Conservation (phyloP, 2,113 vertebrate genomes). For the Caranx ignobilis region DNA sequence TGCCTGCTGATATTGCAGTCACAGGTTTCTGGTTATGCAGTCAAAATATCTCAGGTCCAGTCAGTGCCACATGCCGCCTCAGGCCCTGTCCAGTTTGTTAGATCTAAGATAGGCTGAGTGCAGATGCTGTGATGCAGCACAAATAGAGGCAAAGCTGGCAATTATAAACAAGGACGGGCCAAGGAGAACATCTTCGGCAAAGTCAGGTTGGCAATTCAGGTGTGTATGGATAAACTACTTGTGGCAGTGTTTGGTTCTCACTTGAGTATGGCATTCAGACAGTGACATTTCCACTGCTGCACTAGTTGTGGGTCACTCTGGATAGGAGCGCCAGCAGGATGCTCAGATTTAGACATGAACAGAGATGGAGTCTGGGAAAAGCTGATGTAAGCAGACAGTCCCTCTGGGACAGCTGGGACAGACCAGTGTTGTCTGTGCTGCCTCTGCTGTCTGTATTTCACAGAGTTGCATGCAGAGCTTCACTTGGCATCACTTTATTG, state of each 20-base stretch:
- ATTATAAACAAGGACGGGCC: neutral
- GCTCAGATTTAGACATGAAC: constrained; percentile 28
- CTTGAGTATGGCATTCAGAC: neutral
- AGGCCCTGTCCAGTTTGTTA: neutral
- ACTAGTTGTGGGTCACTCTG: constrained; percentile 18
- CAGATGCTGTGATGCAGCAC: constrained; percentile 11
- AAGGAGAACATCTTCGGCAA: neutral
- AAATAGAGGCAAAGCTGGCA: neutral
- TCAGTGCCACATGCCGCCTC: constrained; percentile 34
- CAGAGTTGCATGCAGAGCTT: neutral
- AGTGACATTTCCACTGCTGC: neutral
- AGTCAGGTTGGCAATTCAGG: neutral
- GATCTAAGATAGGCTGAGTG: neutral
- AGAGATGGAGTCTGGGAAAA: constrained; percentile 19
- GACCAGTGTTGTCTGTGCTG: neutral
- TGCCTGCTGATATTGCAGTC: constrained; percentile 7
- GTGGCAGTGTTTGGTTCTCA: neutral
- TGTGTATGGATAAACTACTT: neutral
- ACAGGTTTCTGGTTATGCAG: constrained; percentile 21
- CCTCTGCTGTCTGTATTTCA: neutral
- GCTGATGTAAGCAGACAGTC: constrained; percentile 44
- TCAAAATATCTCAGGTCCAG: neutral
- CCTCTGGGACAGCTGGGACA: constrained; percentile 30
- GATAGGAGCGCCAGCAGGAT: constrained; percentile 24
- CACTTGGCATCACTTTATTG: neutral